Evolutionary conservation across 2,888 invertebrate genomes (phyloP), one percentile per base, ranked within the genome.

Genomic region (Hyles lineata): DNA sequence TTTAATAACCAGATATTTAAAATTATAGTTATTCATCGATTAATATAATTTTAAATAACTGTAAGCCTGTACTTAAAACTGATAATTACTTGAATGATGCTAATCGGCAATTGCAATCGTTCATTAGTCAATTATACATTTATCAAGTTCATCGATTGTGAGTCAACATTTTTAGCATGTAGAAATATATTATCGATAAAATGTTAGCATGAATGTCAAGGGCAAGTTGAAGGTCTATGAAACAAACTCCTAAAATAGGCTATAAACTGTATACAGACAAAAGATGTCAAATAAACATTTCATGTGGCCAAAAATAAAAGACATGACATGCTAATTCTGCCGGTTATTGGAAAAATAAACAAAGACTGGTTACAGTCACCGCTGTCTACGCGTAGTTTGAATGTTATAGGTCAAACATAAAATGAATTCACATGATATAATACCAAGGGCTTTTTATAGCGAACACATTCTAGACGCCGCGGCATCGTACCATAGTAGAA

Each of bases 171-270:
- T 23, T 43, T 63, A n/a, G 43, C 15, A 21, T 15, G 17, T 43
- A 23, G 23, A 23, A 50, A 50, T 50, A 50, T 63, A 43, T 50
- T 50, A 6, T 50, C 17, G 15, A 23, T 67, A 9, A 1, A 67
- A 67, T 15, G 9, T 43, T 15, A 23, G 43, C 23, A 21, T 67
- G 23, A 50, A 67, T 67, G 67, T 67, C 67, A 67, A 21, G 67
- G 67, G 15, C 67, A 67, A 50, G 21, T 21, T 17, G 43, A 67
- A 17, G 15, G 21, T 50, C 23, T 23, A 50, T 50, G 19, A 67
- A 67, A 67, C 11, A 1, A 15, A 19, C 23, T 23, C 2, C 55
- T n/a, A 55, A 6, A 23, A 15, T 0, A 15, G 21, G 43, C 21
- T 9, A 50, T 43, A 50, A 67, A 23, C 7, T 19, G 21, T 23